A percentile compares a stretch with the other conserved stretches of the same genome.
These are phyloP conservation scores for Oreochromis aureus DNA, from an alignment of 2,113 vertebrate species.

Conservation along the genomic window DNA sequence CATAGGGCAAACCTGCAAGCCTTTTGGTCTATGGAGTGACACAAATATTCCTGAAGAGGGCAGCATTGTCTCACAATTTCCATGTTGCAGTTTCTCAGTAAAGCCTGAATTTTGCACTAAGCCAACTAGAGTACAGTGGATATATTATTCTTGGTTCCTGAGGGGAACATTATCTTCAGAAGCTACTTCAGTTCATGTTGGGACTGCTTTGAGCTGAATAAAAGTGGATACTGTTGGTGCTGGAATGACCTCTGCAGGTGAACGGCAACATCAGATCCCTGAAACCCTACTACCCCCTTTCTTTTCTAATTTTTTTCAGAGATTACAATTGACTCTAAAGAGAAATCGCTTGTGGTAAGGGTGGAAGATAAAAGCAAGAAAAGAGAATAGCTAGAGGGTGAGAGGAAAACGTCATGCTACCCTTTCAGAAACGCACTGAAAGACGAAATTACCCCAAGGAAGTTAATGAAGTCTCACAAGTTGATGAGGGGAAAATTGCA, in stretches of 20 bases:
- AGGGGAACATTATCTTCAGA: background rate
- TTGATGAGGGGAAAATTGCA: conserved; percentile 76
- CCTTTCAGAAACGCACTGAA: conserved; percentile 37
- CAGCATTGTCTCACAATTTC: conserved; percentile 58
- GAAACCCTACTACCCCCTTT: background rate
- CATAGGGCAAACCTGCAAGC: background rate
- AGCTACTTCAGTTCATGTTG: background rate
- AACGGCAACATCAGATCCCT: background rate
- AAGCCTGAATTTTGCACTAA: background rate
- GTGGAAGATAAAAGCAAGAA: background rate
- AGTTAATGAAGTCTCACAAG: conserved; percentile 80
- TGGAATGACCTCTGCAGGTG: background rate
- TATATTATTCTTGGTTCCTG: background rate
- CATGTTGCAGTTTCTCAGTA: background rate
- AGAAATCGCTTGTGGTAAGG: background rate
- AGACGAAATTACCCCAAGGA: conserved; percentile 68
- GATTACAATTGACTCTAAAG: background rate
- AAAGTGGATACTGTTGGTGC: background rate
- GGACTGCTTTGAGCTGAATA: background rate
- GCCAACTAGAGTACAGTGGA: background rate
- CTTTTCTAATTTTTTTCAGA: background rate
- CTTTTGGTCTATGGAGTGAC: background rate
- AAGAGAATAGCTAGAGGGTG: background rate
- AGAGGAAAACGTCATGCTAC: conserved; percentile 19
- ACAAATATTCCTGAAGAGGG: conserved; percentile 53